These are phyloP conservation scores for Toxonevra muliebris DNA, from an alignment of 2,888 invertebrate genomes.

Conservation along the genomic window DNA sequence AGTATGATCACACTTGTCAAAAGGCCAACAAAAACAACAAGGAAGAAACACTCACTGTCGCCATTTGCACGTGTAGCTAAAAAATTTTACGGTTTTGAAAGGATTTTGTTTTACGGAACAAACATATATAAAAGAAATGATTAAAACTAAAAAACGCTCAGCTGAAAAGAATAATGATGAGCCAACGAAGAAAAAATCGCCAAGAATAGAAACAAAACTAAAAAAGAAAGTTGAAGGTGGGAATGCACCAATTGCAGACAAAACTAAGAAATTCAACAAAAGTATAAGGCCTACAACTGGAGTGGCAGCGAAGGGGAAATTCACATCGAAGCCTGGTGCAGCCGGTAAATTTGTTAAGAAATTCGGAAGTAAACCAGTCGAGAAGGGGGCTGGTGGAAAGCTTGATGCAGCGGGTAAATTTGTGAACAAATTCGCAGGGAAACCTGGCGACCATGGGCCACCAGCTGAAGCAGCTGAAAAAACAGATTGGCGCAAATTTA, in stretches of 20 bases:
- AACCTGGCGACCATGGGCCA: constrained; percentile 29
- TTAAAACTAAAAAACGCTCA: constrained; percentile 37
- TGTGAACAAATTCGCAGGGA: constrained; percentile 34
- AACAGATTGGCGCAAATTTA: constrained; percentile 78
- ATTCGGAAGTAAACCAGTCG: constrained; percentile 26
- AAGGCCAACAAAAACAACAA: no score
- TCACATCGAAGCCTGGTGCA: constrained; percentile 16
- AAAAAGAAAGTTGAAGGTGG: constrained; percentile 1
- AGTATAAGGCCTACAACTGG: constrained; percentile 18
- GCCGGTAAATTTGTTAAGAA: constrained; percentile 21
- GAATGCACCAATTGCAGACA: constrained; percentile 4
- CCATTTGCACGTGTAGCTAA: background rate
- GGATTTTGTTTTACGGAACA: background rate
- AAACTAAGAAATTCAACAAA: constrained; percentile 36
- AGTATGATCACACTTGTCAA: no score
- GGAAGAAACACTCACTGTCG: no score
- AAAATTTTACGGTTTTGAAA: constrained; percentile 1
- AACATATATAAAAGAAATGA: constrained; percentile 28
- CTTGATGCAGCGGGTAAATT: constrained; percentile 22
- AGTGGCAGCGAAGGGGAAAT: constrained; percentile 22
- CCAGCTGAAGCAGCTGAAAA: constrained; percentile 62
- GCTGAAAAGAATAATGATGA: constrained; percentile 36
- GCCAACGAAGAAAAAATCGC: constrained; percentile 32
- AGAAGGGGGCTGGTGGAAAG: constrained; percentile 17
- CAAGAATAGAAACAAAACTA: constrained; percentile 10